phyloP scores from a whole-genome alignment of 2,888 invertebrate genomes.

The Agonopterix heracliana region DNA sequence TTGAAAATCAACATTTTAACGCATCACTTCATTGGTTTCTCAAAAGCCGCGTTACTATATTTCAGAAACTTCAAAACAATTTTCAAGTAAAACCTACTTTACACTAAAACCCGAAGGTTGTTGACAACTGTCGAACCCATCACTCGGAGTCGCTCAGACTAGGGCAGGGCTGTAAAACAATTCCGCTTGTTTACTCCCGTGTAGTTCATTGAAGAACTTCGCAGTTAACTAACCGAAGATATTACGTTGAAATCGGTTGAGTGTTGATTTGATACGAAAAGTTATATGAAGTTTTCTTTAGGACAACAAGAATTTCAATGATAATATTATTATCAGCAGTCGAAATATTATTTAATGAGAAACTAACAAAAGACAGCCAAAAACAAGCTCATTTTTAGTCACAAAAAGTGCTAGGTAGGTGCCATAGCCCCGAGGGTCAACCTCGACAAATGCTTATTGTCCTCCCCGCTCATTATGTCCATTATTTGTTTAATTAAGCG shows the following conservation, averaged over 20 bases:
- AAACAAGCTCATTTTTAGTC: slow-evolving; percentile 1
- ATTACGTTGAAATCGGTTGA: too few species aligned
- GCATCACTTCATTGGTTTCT: too few species aligned
- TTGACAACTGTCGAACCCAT: background rate
- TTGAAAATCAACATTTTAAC: too few species aligned
- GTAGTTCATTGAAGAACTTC: background rate
- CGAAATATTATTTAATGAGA: too few species aligned
- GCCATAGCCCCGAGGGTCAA: slow-evolving; percentile 13
- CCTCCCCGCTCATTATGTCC: slow-evolving; percentile 34
- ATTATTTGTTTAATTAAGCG: slow-evolving; percentile 52
- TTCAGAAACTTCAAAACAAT: too few species aligned
- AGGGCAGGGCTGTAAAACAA: background rate
- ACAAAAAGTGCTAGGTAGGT: background rate
- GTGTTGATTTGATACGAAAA: too few species aligned
- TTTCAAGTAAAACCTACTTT: too few species aligned
- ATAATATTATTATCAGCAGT: too few species aligned
- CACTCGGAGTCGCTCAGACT: background rate
- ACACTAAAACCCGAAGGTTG: background rate
- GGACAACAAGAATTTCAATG: too few species aligned
- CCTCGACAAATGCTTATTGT: slow-evolving; percentile 28
- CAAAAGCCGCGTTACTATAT: too few species aligned
- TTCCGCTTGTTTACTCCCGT: background rate
- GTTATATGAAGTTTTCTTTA: too few species aligned
- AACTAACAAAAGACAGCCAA: background rate
- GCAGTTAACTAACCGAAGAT: background rate